phyloP scores from a whole-genome alignment of 1,140 invertebrate species.

The Tetragonula clypearis region DNA sequence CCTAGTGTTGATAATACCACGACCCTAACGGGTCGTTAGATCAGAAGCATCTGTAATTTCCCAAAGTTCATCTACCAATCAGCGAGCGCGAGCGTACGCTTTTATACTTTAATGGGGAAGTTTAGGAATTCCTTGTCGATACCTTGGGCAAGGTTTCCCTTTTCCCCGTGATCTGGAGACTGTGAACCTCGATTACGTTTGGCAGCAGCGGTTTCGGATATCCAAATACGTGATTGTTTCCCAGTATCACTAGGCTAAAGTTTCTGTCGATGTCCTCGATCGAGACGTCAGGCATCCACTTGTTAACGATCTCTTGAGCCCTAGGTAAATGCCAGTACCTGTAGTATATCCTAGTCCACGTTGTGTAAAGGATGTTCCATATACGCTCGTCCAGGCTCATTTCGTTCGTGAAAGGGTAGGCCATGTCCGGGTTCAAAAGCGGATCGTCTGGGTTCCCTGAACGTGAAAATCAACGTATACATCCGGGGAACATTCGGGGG shows the following conservation, averaged over 20 bases:
- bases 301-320: constrained; percentile 69
- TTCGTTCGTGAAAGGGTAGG: constrained; percentile 72
- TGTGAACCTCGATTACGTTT: constrained; percentile 82
- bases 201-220: constrained; percentile 79
- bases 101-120: background rate
- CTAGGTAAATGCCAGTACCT: constrained; percentile 70
- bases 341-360: constrained; percentile 75
- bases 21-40: background rate
- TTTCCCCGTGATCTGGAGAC: constrained; percentile 78
- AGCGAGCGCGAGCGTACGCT: background rate
- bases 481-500: too few species aligned
- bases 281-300: constrained; percentile 65
- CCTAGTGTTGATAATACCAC: background rate
- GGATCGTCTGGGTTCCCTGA: constrained; percentile 77
- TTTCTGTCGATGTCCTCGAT: constrained; percentile 72
- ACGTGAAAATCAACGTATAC: background rate
- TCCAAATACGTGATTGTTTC: constrained; percentile 77
- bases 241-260: constrained; percentile 76
- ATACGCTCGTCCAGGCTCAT: constrained; percentile 72
- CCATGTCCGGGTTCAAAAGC: constrained; percentile 77
- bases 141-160: constrained; percentile 59
- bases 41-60: background rate
- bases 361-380: constrained; percentile 72
- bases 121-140: constrained; percentile 1
- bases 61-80: background rate